These are phyloP conservation scores for Pteria penguin DNA, from an alignment of 2,888 invertebrate species.

Conservation along the genomic window DNA sequence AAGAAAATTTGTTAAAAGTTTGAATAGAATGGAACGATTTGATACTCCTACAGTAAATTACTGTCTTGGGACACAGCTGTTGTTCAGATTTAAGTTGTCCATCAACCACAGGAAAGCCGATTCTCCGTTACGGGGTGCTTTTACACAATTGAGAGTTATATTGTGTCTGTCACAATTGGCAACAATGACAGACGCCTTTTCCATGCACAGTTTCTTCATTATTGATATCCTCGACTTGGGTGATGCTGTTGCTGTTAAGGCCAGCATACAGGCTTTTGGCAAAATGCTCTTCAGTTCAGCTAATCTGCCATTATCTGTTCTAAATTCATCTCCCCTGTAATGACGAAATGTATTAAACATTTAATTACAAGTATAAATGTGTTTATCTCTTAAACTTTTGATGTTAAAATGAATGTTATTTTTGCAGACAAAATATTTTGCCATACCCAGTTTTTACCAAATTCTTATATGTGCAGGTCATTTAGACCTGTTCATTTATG, in stretches of 20 bases:
- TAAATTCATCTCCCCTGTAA: conserved; percentile 26
- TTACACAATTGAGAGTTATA: background rate
- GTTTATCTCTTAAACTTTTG: no score
- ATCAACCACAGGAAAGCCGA: conserved; percentile 17
- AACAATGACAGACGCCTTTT: background rate
- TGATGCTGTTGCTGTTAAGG: conserved; percentile 9
- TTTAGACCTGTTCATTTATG: no score
- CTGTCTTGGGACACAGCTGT: conserved; percentile 14
- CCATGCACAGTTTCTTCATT: conserved; percentile 9
- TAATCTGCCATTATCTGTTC: background rate
- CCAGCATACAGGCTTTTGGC: background rate
- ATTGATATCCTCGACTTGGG: background rate
- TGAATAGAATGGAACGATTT: background rate
- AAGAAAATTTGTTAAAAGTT: background rate
- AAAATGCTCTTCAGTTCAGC: background rate
- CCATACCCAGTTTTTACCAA: no score
- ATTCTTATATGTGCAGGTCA: no score
- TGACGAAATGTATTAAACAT: no score
- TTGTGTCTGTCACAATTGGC: conserved; percentile 3
- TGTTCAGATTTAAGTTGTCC: conserved; percentile 1
- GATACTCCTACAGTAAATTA: background rate
- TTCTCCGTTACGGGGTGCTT: background rate
- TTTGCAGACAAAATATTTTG: no score
- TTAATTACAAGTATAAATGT: no score
- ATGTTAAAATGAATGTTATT: no score